Base-by-base conservation (phyloP, 2,113 vertebrate genomes). In the Neotoma lepida region DNA sequence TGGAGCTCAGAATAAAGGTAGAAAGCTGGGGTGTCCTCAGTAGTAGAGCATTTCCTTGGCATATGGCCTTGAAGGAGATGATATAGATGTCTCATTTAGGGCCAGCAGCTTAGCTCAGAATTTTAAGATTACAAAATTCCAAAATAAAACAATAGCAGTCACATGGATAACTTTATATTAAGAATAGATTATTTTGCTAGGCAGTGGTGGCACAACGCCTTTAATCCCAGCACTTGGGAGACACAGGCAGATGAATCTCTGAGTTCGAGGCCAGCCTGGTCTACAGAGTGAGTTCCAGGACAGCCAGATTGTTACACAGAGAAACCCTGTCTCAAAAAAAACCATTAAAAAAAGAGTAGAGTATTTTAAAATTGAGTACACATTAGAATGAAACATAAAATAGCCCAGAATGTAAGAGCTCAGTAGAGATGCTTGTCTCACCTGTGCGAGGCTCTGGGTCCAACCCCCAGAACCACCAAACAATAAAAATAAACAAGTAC, bases 1-100 rank as follows among this genome's bases (percentile, higher is more conserved):
- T 41, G n/a, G 58, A 78, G 30, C 51, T 71, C 46, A 77, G 78
- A 73, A 82, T 91, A 94, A 77, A 96, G 89, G 41, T 86, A 9
- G 58, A 63, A 22, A 39, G 39, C 28, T 88, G 68, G 13, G 10
- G 54, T 56, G 51, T 74, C 30, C n/a, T 44, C 26, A 44, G 68
- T 20, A 18, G 68, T 39, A 20, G n/a, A 73, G 26, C 46, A 33
- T 6, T 88, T 74, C 24, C 70, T 41, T 14, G 24, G 24, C n/a
- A 56, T 18, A 4, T 7, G 9, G 78, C 58, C 44, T 80, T 95
- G 35, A 61, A 41, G 58, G 58, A 80, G 58, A 33, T 6, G 26
- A 33, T 85, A 20, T 0, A 10, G 39, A 3, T 46, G 41, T 46
- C 61, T 64, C 82, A 66, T 6, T 44, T 33, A 85, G 46, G 54